Conservation (phyloP, 2,888 invertebrate genomes). For the Ectemnius cavifrons region DNA sequence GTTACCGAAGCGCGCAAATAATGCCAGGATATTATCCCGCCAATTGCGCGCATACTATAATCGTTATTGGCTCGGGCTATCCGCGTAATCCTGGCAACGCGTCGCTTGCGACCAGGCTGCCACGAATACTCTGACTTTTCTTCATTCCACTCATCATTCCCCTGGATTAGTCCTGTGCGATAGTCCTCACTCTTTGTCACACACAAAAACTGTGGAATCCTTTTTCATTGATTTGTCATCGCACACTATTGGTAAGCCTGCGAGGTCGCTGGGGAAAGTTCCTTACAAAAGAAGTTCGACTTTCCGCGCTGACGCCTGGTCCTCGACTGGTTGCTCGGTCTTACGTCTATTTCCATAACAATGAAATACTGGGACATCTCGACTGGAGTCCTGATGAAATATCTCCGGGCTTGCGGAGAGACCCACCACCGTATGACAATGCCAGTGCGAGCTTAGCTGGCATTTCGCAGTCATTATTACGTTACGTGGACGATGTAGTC, state of each 20-base stretch:
- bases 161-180: too few relatives aligned
- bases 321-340: constrained; percentile 5
- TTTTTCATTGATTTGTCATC: constrained; percentile 4
- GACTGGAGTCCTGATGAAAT: constrained; percentile 58
- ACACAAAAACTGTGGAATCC: constrained; percentile 8
- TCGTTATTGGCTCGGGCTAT: not conserved
- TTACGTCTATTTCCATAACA: constrained; percentile 54
- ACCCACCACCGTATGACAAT: constrained; percentile 49
- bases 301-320: too few relatives aligned
- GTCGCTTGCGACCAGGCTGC: not conserved
- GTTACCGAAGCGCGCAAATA: not conserved
- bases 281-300: constrained; percentile 5
- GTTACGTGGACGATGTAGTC: not conserved
- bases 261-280: not conserved
- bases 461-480: constrained; percentile 34
- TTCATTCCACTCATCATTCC: too few relatives aligned
- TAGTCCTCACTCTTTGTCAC: too few relatives aligned
- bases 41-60: not conserved
- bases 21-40: not conserved
- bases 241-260: too few relatives aligned
- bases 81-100: not conserved
- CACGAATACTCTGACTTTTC: too few relatives aligned
- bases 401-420: constrained; percentile 38
- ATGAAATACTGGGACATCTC: constrained; percentile 51
- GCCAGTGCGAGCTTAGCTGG: constrained; percentile 37